These are phyloP conservation scores for Tridacna crocea DNA, from an alignment of 2,888 invertebrate species.

Conservation along the genomic window DNA sequence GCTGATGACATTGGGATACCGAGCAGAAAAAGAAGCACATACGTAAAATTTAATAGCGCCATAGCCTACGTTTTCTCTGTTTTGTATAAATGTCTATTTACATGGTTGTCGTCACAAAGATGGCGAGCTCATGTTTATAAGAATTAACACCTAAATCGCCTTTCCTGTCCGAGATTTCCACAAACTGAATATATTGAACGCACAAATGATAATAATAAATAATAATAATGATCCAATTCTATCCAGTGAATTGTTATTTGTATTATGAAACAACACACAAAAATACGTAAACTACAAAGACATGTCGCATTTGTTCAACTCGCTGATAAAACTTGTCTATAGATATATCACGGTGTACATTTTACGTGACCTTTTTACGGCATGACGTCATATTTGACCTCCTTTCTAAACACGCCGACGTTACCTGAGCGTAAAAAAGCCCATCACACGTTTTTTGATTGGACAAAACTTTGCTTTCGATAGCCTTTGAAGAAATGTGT, in stretches of 20 bases:
- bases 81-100: background rate
- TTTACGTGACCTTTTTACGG: constrained; percentile 15
- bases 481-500: too few relatives aligned
- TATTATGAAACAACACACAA: too few relatives aligned
- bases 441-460: background rate
- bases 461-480: too few relatives aligned
- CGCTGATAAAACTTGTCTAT: background rate
- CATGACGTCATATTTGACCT: constrained; percentile 34
- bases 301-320: background rate
- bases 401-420: background rate
- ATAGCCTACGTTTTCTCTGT: background rate
- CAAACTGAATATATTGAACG: background rate
- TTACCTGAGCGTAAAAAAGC: constrained; percentile 1
- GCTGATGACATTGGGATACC: background rate
- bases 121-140: background rate
- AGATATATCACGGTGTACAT: constrained; percentile 20
- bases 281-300: background rate
- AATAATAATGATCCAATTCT: background rate
- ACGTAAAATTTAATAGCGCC: background rate
- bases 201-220: too few relatives aligned
- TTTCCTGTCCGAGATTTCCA: background rate
- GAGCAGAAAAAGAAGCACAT: background rate
- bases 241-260: background rate
- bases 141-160: background rate
- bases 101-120: background rate